Percentiles rank a stretch among this genome's conserved stretches.
These are phyloP conservation scores for Andrena trimmerana DNA, from an alignment of 2,888 invertebrate species.

Conservation along the genomic window DNA sequence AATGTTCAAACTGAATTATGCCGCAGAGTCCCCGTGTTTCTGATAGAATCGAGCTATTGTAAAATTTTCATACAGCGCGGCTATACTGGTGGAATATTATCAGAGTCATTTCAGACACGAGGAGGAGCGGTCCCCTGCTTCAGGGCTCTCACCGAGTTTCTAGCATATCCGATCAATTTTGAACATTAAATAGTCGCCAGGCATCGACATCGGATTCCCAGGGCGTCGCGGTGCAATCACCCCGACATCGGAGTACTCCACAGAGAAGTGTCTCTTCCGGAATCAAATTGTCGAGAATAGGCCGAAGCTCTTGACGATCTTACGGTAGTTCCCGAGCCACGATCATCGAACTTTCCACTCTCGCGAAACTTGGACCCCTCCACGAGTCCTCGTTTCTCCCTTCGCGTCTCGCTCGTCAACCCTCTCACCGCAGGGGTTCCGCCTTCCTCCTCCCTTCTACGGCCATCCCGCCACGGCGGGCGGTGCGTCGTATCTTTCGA, in stretches of 20 bases:
- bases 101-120: neutral
- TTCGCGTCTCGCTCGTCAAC: slow-evolving; percentile 36
- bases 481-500: slow-evolving; percentile 46
- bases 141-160: neutral
- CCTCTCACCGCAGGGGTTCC: slow-evolving; percentile 11
- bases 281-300: slow-evolving; percentile 72
- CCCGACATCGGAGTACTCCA: slow-evolving; percentile 47
- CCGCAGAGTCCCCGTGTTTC: neutral
- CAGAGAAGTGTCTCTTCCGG: slow-evolving; percentile 57
- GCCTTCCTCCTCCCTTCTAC: slow-evolving; percentile 12
- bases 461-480: slow-evolving; percentile 26
- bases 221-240: slow-evolving; percentile 53
- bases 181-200: slow-evolving; percentile 52
- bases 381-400: slow-evolving; percentile 27
- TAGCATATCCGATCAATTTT: slow-evolving; percentile 58
- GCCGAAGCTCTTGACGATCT: slow-evolving; percentile 65
- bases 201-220: slow-evolving; percentile 42
- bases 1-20: slow-evolving; percentile 8
- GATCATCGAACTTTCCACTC: slow-evolving; percentile 73
- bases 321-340: slow-evolving; percentile 64
- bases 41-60: neutral
- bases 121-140: neutral
- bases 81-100: neutral
- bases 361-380: slow-evolving; percentile 61
- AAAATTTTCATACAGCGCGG: slow-evolving; percentile 9